Evolutionary conservation across 2,888 invertebrate genomes (phyloP).

Genomic region (Dolomedes plantarius): DNA sequence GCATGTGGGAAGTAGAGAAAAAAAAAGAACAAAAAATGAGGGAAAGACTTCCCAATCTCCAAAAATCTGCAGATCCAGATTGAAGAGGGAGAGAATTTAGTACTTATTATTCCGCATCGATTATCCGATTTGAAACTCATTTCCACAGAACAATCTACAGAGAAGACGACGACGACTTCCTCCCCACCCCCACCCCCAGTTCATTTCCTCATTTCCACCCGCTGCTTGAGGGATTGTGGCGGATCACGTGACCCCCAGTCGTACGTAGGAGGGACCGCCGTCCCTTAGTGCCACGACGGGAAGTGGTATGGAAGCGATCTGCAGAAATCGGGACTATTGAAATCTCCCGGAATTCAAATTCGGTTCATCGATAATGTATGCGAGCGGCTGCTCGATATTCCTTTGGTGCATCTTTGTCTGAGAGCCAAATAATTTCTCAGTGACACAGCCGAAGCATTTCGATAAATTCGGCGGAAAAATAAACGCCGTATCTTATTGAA

Average conservation of each 20-base stretch:
- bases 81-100: background rate
- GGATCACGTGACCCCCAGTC: slow-evolving; percentile 33
- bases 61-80: background rate
- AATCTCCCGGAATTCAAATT: background rate
- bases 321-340: background rate
- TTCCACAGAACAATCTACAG: slow-evolving; percentile 35
- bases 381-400: no score
- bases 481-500: no score
- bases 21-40: background rate
- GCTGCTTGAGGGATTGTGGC: slow-evolving; percentile 11
- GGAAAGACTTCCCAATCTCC: background rate
- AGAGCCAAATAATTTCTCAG: no score
- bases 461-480: no score
- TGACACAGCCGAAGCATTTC: no score
- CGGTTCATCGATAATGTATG: background rate
- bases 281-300: slow-evolving; percentile 5
- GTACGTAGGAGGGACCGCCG: background rate
- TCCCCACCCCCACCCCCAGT: background rate
- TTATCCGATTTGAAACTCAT: slow-evolving; percentile 62
- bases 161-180: no score
- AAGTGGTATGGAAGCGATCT: background rate
- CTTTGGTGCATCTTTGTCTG: no score
- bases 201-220: slow-evolving; percentile 19
- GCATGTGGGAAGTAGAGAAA: background rate
- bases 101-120: slow-evolving; percentile 48